Evolutionary conservation across 2,888 invertebrate genomes (phyloP), one percentile per base, ranked within the genome.

Genomic region (Physocephala rufipes): DNA sequence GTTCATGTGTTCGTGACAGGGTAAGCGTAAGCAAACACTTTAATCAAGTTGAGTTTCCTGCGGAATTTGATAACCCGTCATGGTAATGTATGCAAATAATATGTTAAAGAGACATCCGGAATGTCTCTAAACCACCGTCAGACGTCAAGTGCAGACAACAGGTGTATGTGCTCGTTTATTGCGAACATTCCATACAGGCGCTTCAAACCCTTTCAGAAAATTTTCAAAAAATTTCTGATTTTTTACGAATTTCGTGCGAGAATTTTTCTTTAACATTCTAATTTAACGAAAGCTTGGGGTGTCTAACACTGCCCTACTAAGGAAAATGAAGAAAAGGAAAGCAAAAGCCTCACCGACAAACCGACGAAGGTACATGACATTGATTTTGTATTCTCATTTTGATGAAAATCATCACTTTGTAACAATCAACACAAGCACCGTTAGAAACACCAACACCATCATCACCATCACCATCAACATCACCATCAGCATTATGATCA

Each of bases 41-140:
- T 80, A 78, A 82, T 81, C 80, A 81, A 82, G 82, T 81, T 78
- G 63, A 81, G 81, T 82, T 80, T 79, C 81, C 79, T 82, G 81
- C 55, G 82, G 82, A 82, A 81, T 82, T 66, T 82, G 82, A 81
- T 82, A 82, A 82, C 79, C 82, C 82, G 82, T 82, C 81, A 82
- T 78, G 80, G 78, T 79, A 81, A 82, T 82, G 82, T 82, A 81
- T 81, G 81, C 81, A 81, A 81, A 81, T 82, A 79, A 82, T 82
- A 82, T 80, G 82, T 81, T 79, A 81, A 82, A 81, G 80, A 51
- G 62, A 51, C 51, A 49, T 63, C 53, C 51, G 36, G 26, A 21
- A n/a, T 16, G 12, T 16, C 15, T 4, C 3, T 36, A 15, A 36
- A 9, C 9, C 36, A 9, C 4, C 36, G 36, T 9, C 9, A 36